A percentile compares a stretch with the other conserved stretches of the same genome.
phyloP scores from a whole-genome alignment of 30 jellyfish, hydroid and myxozoan species.

The Hydractinia echinata region DNA sequence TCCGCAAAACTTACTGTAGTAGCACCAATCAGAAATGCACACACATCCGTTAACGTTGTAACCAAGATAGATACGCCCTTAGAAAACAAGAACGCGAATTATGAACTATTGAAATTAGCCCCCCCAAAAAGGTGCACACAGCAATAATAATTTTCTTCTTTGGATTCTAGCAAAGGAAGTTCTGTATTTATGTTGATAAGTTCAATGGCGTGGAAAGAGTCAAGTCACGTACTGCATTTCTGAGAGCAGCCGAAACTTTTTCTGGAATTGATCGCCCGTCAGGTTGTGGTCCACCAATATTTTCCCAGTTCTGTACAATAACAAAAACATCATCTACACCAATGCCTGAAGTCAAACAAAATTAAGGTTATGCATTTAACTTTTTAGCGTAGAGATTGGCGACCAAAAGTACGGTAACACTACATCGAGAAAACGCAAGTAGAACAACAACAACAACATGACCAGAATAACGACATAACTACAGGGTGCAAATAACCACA shows the following conservation, averaged over 20 bases:
- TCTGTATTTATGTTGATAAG: too few relatives aligned
- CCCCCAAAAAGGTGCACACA: background rate
- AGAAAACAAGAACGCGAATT: background rate
- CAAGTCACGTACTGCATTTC: slow-evolving; percentile 52
- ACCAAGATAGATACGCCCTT: slow-evolving; percentile 82
- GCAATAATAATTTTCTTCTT: background rate
- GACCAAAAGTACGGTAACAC: too few relatives aligned
- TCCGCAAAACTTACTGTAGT: slow-evolving; percentile 43
- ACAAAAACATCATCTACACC: slow-evolving; percentile 89
- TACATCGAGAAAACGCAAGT: too few relatives aligned
- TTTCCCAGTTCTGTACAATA: slow-evolving; percentile 66
- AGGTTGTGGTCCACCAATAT: slow-evolving; percentile 29
- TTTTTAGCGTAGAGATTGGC: too few relatives aligned
- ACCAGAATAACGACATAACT: too few relatives aligned
- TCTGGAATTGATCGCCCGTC: slow-evolving; percentile 40
- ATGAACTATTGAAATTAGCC: background rate
- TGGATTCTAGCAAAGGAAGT: background rate
- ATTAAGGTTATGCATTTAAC: too few relatives aligned
- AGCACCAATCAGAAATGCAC: slow-evolving; percentile 86
- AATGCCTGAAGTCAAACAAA: slow-evolving; percentile 42
- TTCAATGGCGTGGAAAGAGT: background rate
- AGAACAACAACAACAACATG: too few relatives aligned
- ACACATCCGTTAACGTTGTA: slow-evolving; percentile 75
- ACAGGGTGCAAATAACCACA: too few relatives aligned
- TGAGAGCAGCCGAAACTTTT: slow-evolving; percentile 56